These are phyloP conservation scores for Polypterus senegalus DNA, from an alignment of 2,113 vertebrate genomes.

Conservation along the genomic window DNA sequence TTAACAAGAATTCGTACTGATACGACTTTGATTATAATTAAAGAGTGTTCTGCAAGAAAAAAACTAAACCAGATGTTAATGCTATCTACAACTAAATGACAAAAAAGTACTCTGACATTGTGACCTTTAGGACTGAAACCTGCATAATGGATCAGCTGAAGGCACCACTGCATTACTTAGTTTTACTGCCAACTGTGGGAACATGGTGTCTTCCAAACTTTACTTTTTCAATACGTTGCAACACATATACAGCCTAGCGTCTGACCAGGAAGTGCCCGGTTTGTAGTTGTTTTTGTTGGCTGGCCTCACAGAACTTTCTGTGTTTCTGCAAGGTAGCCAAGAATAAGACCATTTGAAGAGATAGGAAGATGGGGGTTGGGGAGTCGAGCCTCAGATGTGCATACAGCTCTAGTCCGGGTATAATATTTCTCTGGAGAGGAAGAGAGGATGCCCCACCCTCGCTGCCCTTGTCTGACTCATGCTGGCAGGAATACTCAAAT, in stretches of 20 bases:
- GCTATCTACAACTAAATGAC: too few species aligned
- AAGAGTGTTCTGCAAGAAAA: too few species aligned
- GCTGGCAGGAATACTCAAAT: not conserved
- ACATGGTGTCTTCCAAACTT: too few species aligned
- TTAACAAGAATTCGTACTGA: too few species aligned
- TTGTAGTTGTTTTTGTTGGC: slow-evolving; percentile 29
- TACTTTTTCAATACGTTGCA: too few species aligned
- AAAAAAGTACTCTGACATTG: too few species aligned
- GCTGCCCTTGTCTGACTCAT: slow-evolving; percentile 5
- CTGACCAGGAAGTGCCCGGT: slow-evolving; percentile 35
- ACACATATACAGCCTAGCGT: too few species aligned
- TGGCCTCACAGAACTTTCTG: not conserved
- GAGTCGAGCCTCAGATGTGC: not conserved
- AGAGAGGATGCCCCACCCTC: slow-evolving; percentile 1
- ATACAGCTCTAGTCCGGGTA: not conserved
- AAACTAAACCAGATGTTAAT: slow-evolving; percentile 15
- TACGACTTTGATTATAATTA: too few species aligned
- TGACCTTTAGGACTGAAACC: too few species aligned
- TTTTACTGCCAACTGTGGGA: too few species aligned
- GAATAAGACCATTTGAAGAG: not conserved
- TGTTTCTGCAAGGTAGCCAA: not conserved
- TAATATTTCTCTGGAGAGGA: slow-evolving; percentile 2
- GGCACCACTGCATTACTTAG: too few species aligned
- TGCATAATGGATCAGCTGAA: too few species aligned
- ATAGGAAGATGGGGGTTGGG: not conserved